Conservation (phyloP, 2,888 invertebrate genomes). For the Callosobruchus maculatus region DNA sequence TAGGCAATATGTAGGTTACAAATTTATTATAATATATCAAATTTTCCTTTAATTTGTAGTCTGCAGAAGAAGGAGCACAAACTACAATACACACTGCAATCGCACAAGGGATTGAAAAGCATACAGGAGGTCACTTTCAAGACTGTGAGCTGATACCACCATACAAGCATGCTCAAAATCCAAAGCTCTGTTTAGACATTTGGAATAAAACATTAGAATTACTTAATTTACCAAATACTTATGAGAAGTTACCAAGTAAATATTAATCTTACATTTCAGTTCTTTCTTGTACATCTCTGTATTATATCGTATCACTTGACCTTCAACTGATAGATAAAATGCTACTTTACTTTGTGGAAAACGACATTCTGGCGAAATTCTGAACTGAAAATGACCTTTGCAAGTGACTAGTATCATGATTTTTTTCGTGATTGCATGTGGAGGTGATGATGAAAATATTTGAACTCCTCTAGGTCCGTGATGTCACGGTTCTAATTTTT, state of each 20-base stretch:
- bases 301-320: too few relatives aligned
- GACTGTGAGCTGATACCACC: slow-evolving; percentile 17
- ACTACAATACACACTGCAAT: slow-evolving; percentile 22
- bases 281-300: background rate
- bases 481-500: too few relatives aligned
- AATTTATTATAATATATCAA: too few relatives aligned
- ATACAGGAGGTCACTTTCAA: slow-evolving; percentile 22
- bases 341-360: too few relatives aligned
- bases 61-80: slow-evolving; percentile 27
- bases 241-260: background rate
- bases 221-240: background rate
- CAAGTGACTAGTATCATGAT: too few relatives aligned
- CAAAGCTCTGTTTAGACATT: slow-evolving; percentile 10
- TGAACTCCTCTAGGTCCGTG: too few relatives aligned
- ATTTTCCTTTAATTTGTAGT: slow-evolving; percentile 13
- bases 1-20: too few relatives aligned
- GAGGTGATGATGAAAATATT: too few relatives aligned
- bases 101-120: slow-evolving; percentile 21
- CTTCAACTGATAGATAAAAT: too few relatives aligned
- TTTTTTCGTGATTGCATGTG: too few relatives aligned
- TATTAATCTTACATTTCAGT: background rate
- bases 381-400: too few relatives aligned
- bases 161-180: slow-evolving; percentile 15
- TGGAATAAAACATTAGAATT: slow-evolving; percentile 22
- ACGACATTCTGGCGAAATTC: too few relatives aligned